phyloP scores from a whole-genome alignment of 2,888 invertebrate genomes.

The Heliconius cydno region DNA sequence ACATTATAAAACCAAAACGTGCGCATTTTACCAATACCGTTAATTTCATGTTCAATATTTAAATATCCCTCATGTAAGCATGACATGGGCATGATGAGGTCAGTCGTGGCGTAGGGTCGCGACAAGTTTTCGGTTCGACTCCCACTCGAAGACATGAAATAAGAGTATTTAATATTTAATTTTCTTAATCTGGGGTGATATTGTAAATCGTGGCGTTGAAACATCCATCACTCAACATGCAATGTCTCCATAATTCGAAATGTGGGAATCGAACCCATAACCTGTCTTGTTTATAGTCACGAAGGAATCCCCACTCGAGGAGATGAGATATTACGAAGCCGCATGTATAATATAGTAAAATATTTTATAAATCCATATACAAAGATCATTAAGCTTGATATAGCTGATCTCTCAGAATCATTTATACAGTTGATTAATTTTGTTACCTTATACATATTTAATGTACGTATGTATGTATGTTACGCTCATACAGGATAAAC shows the following conservation, averaged over 20 bases:
- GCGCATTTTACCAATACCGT: constrained; percentile 8
- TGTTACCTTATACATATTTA: neutral
- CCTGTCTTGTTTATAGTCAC: no score
- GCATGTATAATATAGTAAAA: no score
- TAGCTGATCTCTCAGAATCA: neutral
- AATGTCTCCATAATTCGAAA: no score
- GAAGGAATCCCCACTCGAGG: no score
- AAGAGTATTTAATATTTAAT: no score
- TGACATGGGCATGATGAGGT: neutral
- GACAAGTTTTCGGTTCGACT: no score
- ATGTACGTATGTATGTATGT: neutral
- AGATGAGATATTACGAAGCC: no score
- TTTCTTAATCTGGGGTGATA: no score
- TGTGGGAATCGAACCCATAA: no score
- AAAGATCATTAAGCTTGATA: neutral
- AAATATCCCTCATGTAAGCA: neutral
- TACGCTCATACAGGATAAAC: neutral
- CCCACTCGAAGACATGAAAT: no score
- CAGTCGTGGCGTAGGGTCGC: neutral
- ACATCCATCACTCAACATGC: no score
- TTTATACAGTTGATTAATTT: neutral
- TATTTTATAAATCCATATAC: neutral
- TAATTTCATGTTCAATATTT: neutral
- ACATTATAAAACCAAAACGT: constrained; percentile 22
- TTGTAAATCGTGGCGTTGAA: no score